Base-by-base conservation (phyloP, 1,140 invertebrate genomes). In the Drosophila quadrilineata region DNA sequence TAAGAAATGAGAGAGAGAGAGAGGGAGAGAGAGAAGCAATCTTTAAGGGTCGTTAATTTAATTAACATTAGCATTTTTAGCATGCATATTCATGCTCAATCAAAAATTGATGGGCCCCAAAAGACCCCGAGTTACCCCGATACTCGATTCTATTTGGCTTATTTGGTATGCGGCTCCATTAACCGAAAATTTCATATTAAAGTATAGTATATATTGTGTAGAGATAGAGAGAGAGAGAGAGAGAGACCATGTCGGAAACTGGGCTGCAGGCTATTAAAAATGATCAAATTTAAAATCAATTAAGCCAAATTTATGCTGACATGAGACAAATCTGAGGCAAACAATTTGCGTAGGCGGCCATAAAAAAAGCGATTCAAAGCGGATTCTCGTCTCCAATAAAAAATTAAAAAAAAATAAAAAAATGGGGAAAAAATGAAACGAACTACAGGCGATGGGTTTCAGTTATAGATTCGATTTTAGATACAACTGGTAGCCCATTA, bases 251-350 rank as follows among this genome's bases (percentile, higher is more conserved):
- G 70, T 67, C 43, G 48, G 41, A 75, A 77, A 79, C 62, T 70
- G 69, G 69, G 41, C 64, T 72, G 74, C 69, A 77, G 52, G 54
- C 46, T 63, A 71, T 76, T 68, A 79, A 79, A 79, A 71, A 79
- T 80, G 71, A 26, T 75, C 65, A 82, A 77, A 84, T 77, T 82
- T 77, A 84, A 82, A 82, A 82, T 82, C 76, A 82, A 82, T 82
- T 74, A 82, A 85, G 65, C 68, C 79, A 82, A 82, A 85, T 82
- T 77, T 82, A 82, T 82, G 74, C 79, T 85, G 77, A 84, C 77
- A 77, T 77, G 63, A 84, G 76, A 82, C 77, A 84, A 73, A 82
- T 77, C 70, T 66, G 40, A 84, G 60, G 41, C 73, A 70, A 65
- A 53, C 35, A 72, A 49, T 68, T 63, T 73, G 73, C 79, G 77